These are phyloP conservation scores for Meteorus colon DNA, from an alignment of 2,888 invertebrate species.

Conservation along the genomic window DNA sequence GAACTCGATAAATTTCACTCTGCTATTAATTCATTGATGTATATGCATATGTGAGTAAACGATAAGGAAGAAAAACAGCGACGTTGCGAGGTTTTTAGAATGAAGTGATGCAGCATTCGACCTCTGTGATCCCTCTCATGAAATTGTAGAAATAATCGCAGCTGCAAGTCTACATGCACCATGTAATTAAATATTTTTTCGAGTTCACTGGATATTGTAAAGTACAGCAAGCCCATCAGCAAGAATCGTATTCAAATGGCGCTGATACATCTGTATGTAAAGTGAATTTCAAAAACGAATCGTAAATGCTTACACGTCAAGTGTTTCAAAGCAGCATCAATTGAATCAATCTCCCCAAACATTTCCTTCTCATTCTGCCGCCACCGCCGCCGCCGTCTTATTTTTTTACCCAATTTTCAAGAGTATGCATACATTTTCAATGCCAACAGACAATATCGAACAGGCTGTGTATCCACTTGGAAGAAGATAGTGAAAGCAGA, in stretches of 20 bases:
- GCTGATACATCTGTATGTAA: background rate
- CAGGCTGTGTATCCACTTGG: conserved; percentile 56
- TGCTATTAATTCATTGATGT: conserved; percentile 2
- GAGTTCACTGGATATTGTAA: background rate
- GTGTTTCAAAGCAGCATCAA: background rate
- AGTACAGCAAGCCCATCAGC: background rate
- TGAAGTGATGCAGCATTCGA: background rate
- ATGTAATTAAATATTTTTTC: background rate
- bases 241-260: background rate
- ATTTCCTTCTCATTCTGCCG: background rate
- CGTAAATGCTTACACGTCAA: background rate
- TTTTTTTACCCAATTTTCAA: conserved; percentile 12
- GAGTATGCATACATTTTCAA: conserved; percentile 23
- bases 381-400: background rate
- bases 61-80: background rate
- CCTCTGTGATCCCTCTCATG: background rate
- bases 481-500: conserved; percentile 50
- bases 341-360: conserved; percentile 1
- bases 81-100: background rate
- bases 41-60: background rate
- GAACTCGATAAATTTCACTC: conserved; percentile 34
- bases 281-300: background rate
- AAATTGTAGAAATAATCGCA: background rate
- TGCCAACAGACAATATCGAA: conserved; percentile 53
- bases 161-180: background rate